Evolutionary conservation across 2,888 invertebrate genomes (phyloP).

Genomic region (Glyphotaelius pellucidus): DNA sequence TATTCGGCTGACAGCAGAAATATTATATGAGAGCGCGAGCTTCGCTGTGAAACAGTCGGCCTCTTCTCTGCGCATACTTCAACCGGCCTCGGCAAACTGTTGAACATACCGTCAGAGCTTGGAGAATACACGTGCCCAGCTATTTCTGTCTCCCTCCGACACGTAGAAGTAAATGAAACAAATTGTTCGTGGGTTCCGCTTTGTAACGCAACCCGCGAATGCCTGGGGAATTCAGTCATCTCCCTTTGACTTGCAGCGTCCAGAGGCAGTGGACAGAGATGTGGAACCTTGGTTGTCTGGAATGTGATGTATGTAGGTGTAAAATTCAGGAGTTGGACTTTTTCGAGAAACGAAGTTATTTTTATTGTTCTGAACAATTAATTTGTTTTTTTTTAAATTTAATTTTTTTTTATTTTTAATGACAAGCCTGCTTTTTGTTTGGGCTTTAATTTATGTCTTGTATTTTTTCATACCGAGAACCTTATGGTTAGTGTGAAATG

Average conservation of each 20-base stretch:
- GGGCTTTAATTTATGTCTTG: not conserved
- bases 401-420: too few relatives aligned
- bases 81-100: slow-evolving; percentile 34
- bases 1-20: slow-evolving; percentile 10
- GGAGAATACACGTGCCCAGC: not conserved
- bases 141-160: slow-evolving; percentile 17
- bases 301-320: slow-evolving; percentile 40
- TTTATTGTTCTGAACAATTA: not conserved
- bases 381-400: not conserved
- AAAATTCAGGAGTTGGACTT: not conserved
- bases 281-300: not conserved
- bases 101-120: not conserved
- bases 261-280: slow-evolving; percentile 14
- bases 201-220: slow-evolving; percentile 42
- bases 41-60: slow-evolving; percentile 14
- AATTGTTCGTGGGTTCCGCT: slow-evolving; percentile 13
- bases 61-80: slow-evolving; percentile 35
- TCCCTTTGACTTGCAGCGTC: not conserved
- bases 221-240: slow-evolving; percentile 25
- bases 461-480: not conserved
- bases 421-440: not conserved
- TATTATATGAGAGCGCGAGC: not conserved
- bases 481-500: too few relatives aligned
- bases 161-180: not conserved
- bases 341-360: not conserved